Evolutionary conservation across 2,797 vertebrate species (phyloP), one percentile per base, ranked within the genome.

Genomic region (Nannoperca australis): DNA sequence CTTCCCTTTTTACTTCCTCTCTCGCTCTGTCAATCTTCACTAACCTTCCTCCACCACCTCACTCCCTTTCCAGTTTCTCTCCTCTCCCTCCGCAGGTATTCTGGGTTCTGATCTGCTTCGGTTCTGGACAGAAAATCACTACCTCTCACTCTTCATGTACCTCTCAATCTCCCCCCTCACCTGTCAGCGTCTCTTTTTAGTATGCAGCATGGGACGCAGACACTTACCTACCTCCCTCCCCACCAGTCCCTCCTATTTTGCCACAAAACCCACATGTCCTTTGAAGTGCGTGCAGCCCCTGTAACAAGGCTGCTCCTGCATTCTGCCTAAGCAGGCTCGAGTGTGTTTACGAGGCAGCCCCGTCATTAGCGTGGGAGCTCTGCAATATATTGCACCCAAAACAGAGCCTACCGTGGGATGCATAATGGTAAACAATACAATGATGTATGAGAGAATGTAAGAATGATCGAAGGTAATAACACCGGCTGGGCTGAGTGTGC

Each of bases 61-160:
- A 3, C 72, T 59, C 53, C 59, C 80, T 61, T 27, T 51, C 64
- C 81, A 69, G 58, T 62, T 47, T 70, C 83, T 67, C 65, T 70
- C 63, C 45, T 78, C 63, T 72, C 54, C 67, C 45, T 80, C 76
- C 51, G 79, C 83, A 88, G 85, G 87, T 90, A 79, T 70, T 88
- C 81, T 73, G 79, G 83, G 85, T 84, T 88, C 84, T 89, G 88
- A 86, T 85, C 89, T 78, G 73, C 81, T 82, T 70, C 56, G 76
- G 81, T 88, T 88, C 86, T 56, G 74, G 91, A 92, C 91, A 90
- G 88, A 85, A 94, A 94, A 92, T 91, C 90, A 70, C 85, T 92
- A 81, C 75, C 89, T 85, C 92, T 91, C 88, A 56, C 83, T 85
- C 88, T 73, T 80, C 86, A 85, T 91, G 82, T 78, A 76, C 85